Percentiles rank a stretch among this genome's conserved stretches.
These are phyloP conservation scores for Heliconius erato DNA, from an alignment of 2,888 invertebrate genomes.

Conservation along the genomic window DNA sequence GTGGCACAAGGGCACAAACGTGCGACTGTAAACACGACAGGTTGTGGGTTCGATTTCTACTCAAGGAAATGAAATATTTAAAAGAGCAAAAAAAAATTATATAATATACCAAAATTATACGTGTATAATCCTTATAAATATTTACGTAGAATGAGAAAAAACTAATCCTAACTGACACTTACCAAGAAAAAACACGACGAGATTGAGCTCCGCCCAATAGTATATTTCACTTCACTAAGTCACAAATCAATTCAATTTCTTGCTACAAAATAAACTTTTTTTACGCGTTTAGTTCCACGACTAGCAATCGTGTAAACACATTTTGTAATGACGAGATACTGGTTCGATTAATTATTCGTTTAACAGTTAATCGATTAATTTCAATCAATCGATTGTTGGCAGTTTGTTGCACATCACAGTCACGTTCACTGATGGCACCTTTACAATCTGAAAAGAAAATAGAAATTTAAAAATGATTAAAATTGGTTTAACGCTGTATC, in stretches of 20 bases:
- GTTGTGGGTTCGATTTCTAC: too few species aligned
- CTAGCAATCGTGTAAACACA: constrained; percentile 43
- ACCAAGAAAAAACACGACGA: constrained; percentile 52
- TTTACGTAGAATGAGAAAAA: background rate
- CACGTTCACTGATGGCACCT: constrained; percentile 57
- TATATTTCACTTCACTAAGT: constrained; percentile 47
- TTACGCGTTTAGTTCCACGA: constrained; percentile 46
- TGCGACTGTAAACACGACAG: too few species aligned
- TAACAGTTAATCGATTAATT: constrained; percentile 51
- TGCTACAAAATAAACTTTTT: constrained; percentile 29
- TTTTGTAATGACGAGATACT: constrained; percentile 39
- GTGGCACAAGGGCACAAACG: too few species aligned
- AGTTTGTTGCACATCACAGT: constrained; percentile 51
- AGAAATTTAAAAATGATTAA: too few species aligned
- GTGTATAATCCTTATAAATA: background rate
- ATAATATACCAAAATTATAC: background rate
- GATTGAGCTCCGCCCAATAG: constrained; percentile 48
- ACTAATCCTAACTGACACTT: constrained; percentile 19
- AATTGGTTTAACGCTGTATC: too few species aligned
- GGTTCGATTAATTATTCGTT: constrained; percentile 50
- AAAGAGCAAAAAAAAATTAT: background rate
- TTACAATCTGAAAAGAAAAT: constrained; percentile 68
- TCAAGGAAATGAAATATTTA: too few species aligned
- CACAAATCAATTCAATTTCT: constrained; percentile 41
- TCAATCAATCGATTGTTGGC: constrained; percentile 50